Evolutionary conservation across 2,113 vertebrate species (phyloP), one percentile per base, ranked within the genome.

Genomic region (Ariopsis seemanni): DNA sequence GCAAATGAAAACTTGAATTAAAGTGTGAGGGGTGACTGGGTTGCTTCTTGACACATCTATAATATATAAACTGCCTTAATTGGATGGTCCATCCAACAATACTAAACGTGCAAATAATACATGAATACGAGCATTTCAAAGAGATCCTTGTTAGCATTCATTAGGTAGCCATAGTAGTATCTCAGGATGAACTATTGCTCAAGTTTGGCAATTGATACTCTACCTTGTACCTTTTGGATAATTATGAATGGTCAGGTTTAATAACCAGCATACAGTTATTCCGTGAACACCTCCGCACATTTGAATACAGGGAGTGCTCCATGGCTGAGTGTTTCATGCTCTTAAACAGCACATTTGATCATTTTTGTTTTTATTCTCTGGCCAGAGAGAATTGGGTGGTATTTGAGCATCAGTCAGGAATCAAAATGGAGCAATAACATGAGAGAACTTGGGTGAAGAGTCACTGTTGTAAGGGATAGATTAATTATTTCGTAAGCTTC

Each of bases 401-500:
- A n/a, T 62, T 65, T 0, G 3, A 42, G 60, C 22, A 22, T 65
- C 42, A 63, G 2, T 27, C 20, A 53, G n/a, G n/a, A 85, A 15
- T 15, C 10, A 42, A 27, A 80, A 42, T 2, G 30, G 50, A 55
- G 25, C n/a, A 87, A 62, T n/a, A 53, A 34, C 20, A 82, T 48
- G 12, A 0, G 57, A 50, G 50, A 22, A 63, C 77, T 30, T 48
- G 71, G 71, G 18, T 74, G 55, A 27, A 53, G 14, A 57, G 1
- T 6, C 22, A 7, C 25, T 78, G 2, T 27, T 78, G n/a, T 79
- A 30, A 75, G 25, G 22, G 22, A 14, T 50, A 52, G 20, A 12
- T 20, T 10, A 22, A 57, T 30, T 81, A 60, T 86, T 77, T 81
- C 27, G n/a, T 27, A 58, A 83, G 81, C 71, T 62, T 77, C 48